These are phyloP conservation scores for Anthrax anthrax DNA, from an alignment of 2,888 invertebrate species.

Conservation along the genomic window DNA sequence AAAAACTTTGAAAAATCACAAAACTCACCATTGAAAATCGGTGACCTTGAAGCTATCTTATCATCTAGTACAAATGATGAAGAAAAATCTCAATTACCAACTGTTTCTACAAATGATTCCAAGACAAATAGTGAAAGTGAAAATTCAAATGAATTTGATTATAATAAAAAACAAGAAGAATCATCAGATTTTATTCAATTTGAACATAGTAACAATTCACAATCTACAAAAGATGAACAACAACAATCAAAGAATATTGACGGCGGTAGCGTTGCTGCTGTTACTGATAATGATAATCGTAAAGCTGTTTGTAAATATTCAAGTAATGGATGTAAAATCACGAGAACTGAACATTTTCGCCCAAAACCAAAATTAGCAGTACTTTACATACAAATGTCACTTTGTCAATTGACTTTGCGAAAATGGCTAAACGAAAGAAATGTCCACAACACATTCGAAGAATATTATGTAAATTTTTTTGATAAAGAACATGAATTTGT, in stretches of 20 bases:
- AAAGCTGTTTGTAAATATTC: constrained; percentile 9
- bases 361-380: constrained; percentile 49
- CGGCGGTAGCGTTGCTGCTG: background rate
- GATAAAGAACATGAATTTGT: background rate
- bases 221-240: too few species aligned
- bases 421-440: constrained; percentile 60
- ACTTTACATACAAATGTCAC: constrained; percentile 71
- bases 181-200: constrained; percentile 14
- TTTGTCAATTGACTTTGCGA: constrained; percentile 59
- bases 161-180: constrained; percentile 31
- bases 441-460: constrained; percentile 12
- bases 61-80: too few species aligned
- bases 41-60: background rate
- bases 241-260: background rate
- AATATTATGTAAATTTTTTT: constrained; percentile 10
- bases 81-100: background rate
- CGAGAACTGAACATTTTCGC: constrained; percentile 14
- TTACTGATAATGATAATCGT: background rate
- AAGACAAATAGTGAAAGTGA: background rate
- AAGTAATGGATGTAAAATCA: constrained; percentile 1
- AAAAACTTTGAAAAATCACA: background rate
- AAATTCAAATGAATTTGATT: background rate
- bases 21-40: background rate
- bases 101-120: constrained; percentile 17
- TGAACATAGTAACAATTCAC: constrained; percentile 4